Evolutionary conservation across 2,888 invertebrate genomes (phyloP).

Genomic region (Cephonodes hylas): DNA sequence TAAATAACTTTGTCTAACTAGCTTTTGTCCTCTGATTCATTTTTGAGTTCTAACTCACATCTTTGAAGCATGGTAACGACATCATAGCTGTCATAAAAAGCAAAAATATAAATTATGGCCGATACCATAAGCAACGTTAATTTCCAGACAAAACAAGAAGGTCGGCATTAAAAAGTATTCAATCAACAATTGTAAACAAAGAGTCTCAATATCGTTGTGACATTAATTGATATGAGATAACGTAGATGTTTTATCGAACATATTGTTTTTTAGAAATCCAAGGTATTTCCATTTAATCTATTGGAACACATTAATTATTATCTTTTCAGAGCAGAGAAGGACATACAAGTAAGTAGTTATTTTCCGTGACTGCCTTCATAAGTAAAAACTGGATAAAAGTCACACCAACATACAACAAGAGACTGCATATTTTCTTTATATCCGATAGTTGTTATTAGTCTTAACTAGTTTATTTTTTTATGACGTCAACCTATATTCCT

Average conservation of each 20-base stretch:
- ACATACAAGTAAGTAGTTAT: constrained; percentile 26
- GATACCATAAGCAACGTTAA: background rate
- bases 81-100: background rate
- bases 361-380: background rate
- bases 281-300: constrained; percentile 28
- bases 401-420: too few relatives aligned
- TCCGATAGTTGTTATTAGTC: too few relatives aligned
- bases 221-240: constrained; percentile 57
- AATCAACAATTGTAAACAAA: constrained; percentile 21
- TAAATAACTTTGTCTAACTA: too few relatives aligned
- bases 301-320: constrained; percentile 31
- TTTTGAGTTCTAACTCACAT: too few relatives aligned
- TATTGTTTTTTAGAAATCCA: constrained; percentile 35
- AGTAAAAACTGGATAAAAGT: too few relatives aligned
- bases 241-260: constrained; percentile 31
- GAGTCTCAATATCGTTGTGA: constrained; percentile 41
- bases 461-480: too few relatives aligned
- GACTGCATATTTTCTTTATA: too few relatives aligned
- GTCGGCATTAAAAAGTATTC: constrained; percentile 7
- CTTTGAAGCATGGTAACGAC: too few relatives aligned
- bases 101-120: background rate
- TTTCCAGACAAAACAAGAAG: constrained; percentile 12
- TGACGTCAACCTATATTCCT: too few relatives aligned
- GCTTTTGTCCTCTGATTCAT: too few relatives aligned
- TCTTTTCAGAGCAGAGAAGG: constrained; percentile 40